Conservation (phyloP, 2,113 vertebrate genomes). For the Nipponia nippon region DNA sequence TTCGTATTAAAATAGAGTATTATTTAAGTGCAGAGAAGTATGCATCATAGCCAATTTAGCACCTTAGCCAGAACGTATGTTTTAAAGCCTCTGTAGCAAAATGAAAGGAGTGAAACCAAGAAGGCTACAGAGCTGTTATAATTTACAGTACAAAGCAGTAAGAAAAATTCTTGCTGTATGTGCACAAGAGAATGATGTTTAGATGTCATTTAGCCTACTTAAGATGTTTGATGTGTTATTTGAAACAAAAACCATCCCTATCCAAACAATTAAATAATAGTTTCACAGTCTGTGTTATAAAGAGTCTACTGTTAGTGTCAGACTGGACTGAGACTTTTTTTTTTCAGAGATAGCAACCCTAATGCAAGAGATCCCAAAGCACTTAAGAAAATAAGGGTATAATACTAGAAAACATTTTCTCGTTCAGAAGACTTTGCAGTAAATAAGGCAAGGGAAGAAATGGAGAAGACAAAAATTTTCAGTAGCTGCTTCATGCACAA, state of each 20-base stretch:
- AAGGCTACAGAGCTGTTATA: neutral
- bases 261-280: neutral
- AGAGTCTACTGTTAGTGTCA: accelerated
- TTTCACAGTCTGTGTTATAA: neutral
- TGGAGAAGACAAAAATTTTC: neutral
- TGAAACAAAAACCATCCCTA: neutral
- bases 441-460: neutral
- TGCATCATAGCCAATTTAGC: neutral
- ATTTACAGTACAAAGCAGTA: neutral
- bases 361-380: neutral
- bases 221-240: neutral
- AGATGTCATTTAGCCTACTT: neutral
- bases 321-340: neutral
- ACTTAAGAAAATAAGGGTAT: neutral
- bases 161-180: neutral
- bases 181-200: neutral
- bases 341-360: neutral
- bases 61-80: neutral
- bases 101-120: neutral
- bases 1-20: neutral
- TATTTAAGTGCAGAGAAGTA: neutral
- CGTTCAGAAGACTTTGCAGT: neutral
- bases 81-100: neutral
- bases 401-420: neutral
- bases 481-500: neutral